Conservation (phyloP, 37 sponge, comb jelly and placozoan genomes). For the Haliclona indistincta region DNA sequence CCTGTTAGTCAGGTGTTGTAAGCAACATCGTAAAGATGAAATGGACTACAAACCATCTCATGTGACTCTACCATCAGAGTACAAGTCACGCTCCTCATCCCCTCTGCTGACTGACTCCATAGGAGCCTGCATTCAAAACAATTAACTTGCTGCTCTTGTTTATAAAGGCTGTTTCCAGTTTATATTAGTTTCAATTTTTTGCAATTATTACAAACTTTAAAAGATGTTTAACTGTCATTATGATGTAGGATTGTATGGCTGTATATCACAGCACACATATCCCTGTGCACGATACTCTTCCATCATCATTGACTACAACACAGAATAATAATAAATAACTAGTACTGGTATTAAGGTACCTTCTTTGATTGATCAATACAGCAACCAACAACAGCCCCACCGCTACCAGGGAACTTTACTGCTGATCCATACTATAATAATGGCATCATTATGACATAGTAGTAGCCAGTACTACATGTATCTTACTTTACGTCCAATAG, state of each 20-base stretch:
- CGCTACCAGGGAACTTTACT: constrained; percentile 88
- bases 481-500: constrained; percentile 68
- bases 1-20: background rate
- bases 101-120: background rate
- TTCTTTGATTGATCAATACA: constrained; percentile 59
- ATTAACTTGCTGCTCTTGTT: too few relatives aligned
- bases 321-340: background rate
- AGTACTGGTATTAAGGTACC: constrained; percentile 12
- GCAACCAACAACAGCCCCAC: constrained; percentile 78
- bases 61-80: background rate
- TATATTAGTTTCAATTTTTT: too few relatives aligned
- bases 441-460: background rate
- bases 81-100: too few relatives aligned
- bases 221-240: background rate
- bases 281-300: constrained; percentile 70
- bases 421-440: constrained; percentile 72
- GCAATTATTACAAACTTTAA: too few relatives aligned
- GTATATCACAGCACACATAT: constrained; percentile 75
- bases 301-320: constrained; percentile 47
- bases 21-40: background rate
- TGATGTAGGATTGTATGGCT: constrained; percentile 22
- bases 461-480: background rate
- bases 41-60: background rate
- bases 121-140: background rate
- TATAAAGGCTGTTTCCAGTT: too few relatives aligned